Conservation (phyloP, 2,797 vertebrate species). For the Taeniopygia guttata region DNA sequence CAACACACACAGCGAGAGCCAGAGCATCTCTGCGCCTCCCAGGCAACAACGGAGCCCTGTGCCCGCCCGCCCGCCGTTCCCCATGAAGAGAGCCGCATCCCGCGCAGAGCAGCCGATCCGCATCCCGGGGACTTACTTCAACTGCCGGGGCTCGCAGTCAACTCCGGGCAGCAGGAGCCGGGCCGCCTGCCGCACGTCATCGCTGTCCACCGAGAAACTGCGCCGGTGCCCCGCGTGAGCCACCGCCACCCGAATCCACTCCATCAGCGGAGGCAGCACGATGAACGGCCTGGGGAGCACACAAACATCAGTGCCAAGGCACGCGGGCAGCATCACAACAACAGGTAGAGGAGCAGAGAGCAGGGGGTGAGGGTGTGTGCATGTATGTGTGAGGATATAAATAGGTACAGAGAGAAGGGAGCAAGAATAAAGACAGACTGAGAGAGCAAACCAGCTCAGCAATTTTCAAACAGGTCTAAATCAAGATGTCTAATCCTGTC, state of each 20-base stretch:
- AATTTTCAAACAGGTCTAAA: neutral
- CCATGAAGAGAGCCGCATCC: neutral
- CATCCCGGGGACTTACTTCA: conserved; percentile 82
- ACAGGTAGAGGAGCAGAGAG: neutral
- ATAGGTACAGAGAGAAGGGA: neutral
- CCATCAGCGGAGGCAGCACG: conserved; percentile 94
- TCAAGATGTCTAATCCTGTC: neutral
- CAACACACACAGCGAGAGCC: neutral
- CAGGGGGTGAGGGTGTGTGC: neutral
- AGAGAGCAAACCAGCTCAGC: neutral
- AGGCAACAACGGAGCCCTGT: neutral
- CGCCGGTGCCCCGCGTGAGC: conserved; percentile 93
- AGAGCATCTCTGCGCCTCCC: neutral
- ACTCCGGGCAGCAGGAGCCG: conserved; percentile 92
- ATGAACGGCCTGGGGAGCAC: conserved; percentile 87
- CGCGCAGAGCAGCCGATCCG: neutral
- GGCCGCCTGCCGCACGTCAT: conserved; percentile 96
- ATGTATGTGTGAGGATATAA: neutral
- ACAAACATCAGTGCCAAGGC: neutral
- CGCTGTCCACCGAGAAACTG: conserved; percentile 96
- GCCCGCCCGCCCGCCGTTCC: neutral
- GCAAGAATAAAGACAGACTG: neutral
- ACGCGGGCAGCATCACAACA: neutral
- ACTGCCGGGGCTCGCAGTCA: conserved; percentile 95
- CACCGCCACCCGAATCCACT: conserved; percentile 94